Percentiles rank a stretch among this genome's conserved stretches.
phyloP scores from a whole-genome alignment of 2,113 vertebrate species.

The Aldabrachelys gigantea region DNA sequence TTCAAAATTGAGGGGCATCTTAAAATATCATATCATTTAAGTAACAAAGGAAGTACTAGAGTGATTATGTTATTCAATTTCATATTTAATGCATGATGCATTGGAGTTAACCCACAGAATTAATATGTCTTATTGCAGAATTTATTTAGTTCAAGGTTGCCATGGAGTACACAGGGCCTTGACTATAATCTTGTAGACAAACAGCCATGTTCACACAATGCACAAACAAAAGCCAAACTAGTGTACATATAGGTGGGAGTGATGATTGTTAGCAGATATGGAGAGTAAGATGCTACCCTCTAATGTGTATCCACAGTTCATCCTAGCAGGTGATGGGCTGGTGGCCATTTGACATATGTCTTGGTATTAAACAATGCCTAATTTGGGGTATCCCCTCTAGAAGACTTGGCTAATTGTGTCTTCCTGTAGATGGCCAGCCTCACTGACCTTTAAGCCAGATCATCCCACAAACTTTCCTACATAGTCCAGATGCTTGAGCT shows the following conservation, averaged over 20 bases:
- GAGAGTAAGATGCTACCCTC: neutral
- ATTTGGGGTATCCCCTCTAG: neutral
- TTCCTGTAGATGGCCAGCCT: fast-evolving
- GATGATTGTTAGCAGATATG: neutral
- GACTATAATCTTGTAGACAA: neutral
- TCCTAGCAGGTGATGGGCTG: neutral
- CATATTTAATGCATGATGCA: neutral
- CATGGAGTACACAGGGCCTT: neutral
- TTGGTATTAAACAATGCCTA: neutral
- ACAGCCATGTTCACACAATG: neutral
- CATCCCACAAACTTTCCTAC: neutral
- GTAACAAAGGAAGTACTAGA: neutral
- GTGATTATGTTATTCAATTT: neutral
- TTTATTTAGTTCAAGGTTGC: neutral
- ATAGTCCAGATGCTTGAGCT: neutral
- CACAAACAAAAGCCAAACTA: fast-evolving
- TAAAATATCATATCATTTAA: neutral
- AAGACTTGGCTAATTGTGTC: fast-evolving
- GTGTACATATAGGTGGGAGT: neutral
- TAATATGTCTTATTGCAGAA: neutral
- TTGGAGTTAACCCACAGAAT: neutral
- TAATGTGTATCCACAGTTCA: neutral
- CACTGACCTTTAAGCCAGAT: neutral
- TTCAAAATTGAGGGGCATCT: neutral
- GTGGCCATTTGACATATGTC: fast-evolving